Conservation (phyloP, 1,140 invertebrate species). For the Sycobia sp. region DNA sequence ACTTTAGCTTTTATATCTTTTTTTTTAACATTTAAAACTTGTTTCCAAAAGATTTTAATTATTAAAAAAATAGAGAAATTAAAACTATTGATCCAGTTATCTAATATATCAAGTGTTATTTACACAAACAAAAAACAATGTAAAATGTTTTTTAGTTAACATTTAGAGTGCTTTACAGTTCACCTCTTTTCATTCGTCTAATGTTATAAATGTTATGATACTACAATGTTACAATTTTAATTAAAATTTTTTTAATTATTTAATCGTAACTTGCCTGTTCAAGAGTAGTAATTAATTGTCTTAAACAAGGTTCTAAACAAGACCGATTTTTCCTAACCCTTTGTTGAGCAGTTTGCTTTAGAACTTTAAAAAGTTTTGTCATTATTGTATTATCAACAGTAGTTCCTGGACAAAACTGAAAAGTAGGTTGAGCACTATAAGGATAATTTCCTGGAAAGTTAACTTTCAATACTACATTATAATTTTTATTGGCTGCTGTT, state of each 20-base stretch:
- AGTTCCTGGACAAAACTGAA: constrained; percentile 70
- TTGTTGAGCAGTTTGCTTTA: constrained; percentile 76
- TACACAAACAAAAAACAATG: too few relatives aligned
- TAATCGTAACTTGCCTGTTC: constrained; percentile 65
- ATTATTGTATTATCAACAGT: constrained; percentile 67
- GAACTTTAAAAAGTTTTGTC: constrained; percentile 69
- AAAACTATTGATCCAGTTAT: too few relatives aligned
- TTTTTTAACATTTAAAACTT: too few relatives aligned
- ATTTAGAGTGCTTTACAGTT: too few relatives aligned
- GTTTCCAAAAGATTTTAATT: too few relatives aligned
- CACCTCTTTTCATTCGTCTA: too few relatives aligned
- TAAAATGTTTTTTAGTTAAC: too few relatives aligned
- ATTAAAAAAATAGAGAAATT: not conserved
- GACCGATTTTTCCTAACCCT: constrained; percentile 78
- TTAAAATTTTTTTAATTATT: constrained; percentile 4
- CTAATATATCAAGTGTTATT: too few relatives aligned
- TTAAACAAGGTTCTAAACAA: constrained; percentile 80
- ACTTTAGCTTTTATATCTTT: too few relatives aligned
- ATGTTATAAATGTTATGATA: not conserved
- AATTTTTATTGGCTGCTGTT: constrained; percentile 73
- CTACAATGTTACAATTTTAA: not conserved
- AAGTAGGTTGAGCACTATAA: constrained; percentile 72
- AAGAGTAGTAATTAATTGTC: constrained; percentile 73
- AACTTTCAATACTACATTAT: constrained; percentile 77
- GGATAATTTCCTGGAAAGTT: constrained; percentile 82